Base-by-base conservation (phyloP, 2,113 vertebrate species). In the Phyllopteryx taeniolatus region DNA sequence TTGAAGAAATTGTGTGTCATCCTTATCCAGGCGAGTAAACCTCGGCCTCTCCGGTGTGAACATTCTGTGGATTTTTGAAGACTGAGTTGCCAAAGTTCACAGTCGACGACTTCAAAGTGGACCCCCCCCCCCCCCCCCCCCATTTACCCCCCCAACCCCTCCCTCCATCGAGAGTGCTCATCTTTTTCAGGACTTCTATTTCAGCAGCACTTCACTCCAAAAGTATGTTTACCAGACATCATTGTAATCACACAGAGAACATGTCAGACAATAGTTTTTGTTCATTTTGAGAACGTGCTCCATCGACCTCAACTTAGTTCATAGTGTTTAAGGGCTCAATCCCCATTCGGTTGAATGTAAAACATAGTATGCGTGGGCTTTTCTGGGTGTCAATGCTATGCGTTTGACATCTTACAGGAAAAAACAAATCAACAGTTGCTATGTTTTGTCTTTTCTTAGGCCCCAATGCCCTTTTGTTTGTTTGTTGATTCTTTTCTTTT, bases 21-120 rank as follows among this genome's bases (percentile, higher is more conserved):
- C 12, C 66, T 75, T 64, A 63, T 75, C 5, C 87, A 99, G 97
- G 89, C 94, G 96, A 54, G 97, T 97, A 0, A 99, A 98, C 73
- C 93, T 99, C 1, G 96, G 96, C 1, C 89, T 98, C 0, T 99
- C 98, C 0, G 96, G 98, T 67, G 96, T 99, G 77, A 99, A 99
- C 63, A 88, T 99, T 61, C 87, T 99, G 51, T 98, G 98, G 96
- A 98, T 99, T 84, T 99, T 97, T 69, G 95, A 92, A 64, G 83
- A 91, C 51, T 93, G 79, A 93, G 27, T 49, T 0, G 0, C 71
- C 20, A 2, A 59, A 10, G n/a, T 79, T 77, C 42, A 47, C 35
- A 51, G 54, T 13, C 35, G 44, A 65, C 31, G 46, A 62, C 63
- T 47, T 15, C 5, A 59, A 42, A 49, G 42, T 71, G 69, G 71